A percentile compares a stretch with the other conserved stretches of the same genome.
Conservation (phyloP, 1,140 invertebrate genomes). For the Ceratoteleas bidentatus region DNA sequence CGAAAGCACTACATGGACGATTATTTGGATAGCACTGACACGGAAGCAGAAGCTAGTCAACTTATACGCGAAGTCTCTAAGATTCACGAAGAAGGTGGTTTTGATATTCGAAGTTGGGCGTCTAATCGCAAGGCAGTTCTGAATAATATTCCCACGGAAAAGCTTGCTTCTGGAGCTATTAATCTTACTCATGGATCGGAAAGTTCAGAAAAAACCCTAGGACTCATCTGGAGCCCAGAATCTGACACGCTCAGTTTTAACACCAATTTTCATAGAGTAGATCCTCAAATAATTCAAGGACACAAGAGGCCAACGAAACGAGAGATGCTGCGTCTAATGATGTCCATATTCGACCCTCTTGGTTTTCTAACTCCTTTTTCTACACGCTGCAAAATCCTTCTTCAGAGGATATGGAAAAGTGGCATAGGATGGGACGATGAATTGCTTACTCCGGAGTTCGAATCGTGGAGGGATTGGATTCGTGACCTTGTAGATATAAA, state of each 20-base stretch:
- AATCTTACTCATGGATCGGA: too few relatives aligned
- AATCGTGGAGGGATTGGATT: neutral
- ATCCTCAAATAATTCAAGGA: neutral
- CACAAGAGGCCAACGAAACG: neutral
- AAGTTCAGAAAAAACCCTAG: neutral
- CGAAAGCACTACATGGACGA: slow-evolving; percentile 1
- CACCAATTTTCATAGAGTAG: neutral
- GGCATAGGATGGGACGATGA: neutral
- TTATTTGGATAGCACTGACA: neutral
- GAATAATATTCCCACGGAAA: too few relatives aligned
- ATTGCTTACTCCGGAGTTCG: neutral
- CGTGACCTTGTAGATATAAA: neutral
- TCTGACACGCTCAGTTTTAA: neutral
- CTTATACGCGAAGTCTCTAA: neutral
- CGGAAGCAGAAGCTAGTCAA: neutral
- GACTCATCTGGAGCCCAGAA: neutral
- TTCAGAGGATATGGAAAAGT: neutral
- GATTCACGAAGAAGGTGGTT: neutral
- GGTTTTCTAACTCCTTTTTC: neutral
- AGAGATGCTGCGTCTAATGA: neutral
- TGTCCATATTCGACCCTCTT: neutral
- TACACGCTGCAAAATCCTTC: neutral
- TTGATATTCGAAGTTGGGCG: neutral
- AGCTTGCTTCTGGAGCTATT: too few relatives aligned
- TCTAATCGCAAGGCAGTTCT: neutral